phyloP scores from a whole-genome alignment of 2,113 vertebrate genomes.

The Phalacrocorax brasilianus region DNA sequence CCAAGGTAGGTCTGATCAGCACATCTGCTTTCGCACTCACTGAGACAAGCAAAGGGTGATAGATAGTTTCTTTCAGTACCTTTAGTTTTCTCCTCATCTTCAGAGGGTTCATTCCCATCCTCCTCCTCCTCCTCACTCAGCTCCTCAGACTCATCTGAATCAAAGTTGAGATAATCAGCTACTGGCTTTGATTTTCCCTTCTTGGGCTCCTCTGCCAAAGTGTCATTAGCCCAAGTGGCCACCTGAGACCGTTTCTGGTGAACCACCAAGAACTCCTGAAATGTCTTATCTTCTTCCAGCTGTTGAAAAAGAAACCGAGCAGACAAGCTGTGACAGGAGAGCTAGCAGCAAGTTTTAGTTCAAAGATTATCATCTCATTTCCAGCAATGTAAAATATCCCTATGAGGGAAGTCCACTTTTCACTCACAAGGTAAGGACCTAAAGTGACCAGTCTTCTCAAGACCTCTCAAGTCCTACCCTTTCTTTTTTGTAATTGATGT shows the following conservation, averaged over 20 bases:
- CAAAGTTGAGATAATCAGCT: slow-evolving; percentile 95
- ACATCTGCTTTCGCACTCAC: neutral
- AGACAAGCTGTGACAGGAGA: neutral
- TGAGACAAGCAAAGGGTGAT: neutral
- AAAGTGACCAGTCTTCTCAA: neutral
- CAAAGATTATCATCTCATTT: neutral
- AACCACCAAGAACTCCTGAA: slow-evolving; percentile 90
- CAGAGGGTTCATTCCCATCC: neutral
- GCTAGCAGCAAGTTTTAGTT: neutral
- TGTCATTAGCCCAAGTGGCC: slow-evolving; percentile 90
- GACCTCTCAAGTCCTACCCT: neutral
- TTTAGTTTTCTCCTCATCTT: neutral
- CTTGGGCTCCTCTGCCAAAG: slow-evolving; percentile 33
- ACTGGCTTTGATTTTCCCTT: neutral
- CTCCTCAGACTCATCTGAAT: slow-evolving; percentile 76
- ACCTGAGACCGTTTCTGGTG: slow-evolving; percentile 87
- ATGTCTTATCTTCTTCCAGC: slow-evolving; percentile 84
- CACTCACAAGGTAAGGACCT: neutral
- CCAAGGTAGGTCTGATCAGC: rapidly evolving
- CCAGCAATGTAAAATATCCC: neutral
- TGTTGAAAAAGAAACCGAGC: slow-evolving; percentile 5
- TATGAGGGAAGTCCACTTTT: neutral
- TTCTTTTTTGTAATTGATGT: neutral
- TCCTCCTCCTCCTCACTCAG: slow-evolving; percentile 65
- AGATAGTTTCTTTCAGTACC: slow-evolving; percentile 36